Evolutionary conservation across 2,888 invertebrate species (phyloP).

Genomic region (Ichneumoninae sp.): DNA sequence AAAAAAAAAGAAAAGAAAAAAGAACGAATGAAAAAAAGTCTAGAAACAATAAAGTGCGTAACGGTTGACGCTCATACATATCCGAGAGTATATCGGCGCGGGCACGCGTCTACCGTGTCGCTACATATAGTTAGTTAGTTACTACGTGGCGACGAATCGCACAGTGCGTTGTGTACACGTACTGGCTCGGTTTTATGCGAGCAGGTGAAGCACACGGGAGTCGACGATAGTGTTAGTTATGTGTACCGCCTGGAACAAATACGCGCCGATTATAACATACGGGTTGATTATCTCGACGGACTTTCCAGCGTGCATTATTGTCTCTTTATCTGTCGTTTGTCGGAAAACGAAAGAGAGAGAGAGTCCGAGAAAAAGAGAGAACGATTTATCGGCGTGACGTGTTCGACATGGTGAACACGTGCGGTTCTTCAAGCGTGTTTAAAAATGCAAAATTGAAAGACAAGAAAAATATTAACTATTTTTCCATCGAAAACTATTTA

Average conservation of each 20-base stretch:
- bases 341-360: slow-evolving; percentile 48
- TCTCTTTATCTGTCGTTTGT: slow-evolving; percentile 65
- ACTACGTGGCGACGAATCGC: background rate
- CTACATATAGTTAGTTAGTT: slow-evolving; percentile 24
- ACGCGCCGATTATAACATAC: slow-evolving; percentile 83
- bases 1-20: slow-evolving; percentile 41
- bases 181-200: slow-evolving; percentile 71
- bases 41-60: slow-evolving; percentile 46
- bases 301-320: slow-evolving; percentile 82
- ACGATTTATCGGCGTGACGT: slow-evolving; percentile 62
- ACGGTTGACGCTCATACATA: slow-evolving; percentile 44
- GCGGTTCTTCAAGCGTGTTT: slow-evolving; percentile 30
- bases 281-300: slow-evolving; percentile 83
- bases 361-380: slow-evolving; percentile 32
- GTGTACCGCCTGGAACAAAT: slow-evolving; percentile 82
- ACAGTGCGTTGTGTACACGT: slow-evolving; percentile 54
- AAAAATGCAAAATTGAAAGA: background rate
- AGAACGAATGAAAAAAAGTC: slow-evolving; percentile 13
- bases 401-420: slow-evolving; percentile 34
- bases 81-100: slow-evolving; percentile 39
- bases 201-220: slow-evolving; percentile 74
- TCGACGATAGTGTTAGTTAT: slow-evolving; percentile 75
- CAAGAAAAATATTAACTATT: background rate
- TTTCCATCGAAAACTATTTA: background rate
- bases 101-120: slow-evolving; percentile 46